Base-by-base conservation (phyloP, 2,113 vertebrate species). In the Engraulis encrasicolus region DNA sequence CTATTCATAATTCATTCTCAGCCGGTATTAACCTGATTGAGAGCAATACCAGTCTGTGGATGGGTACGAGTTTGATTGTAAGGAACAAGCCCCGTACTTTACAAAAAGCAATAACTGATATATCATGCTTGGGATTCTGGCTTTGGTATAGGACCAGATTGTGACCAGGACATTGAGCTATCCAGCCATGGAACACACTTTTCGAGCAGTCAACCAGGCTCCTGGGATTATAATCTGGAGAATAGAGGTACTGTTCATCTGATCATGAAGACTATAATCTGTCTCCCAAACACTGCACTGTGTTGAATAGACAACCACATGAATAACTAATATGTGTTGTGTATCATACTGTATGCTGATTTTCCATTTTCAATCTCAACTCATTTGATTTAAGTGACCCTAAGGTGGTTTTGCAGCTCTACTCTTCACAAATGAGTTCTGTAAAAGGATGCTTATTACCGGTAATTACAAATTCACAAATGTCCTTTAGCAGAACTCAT, bases 201-300 rank as follows among this genome's bases (percentile, higher is more conserved):
- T 97, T 89, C 94, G 89, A 89, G 95, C 95, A 38, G 94, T 97
- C 79, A 96, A 93, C 84, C 92, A 95, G 12, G 93, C 81, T 31
- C 89, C 96, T 0, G 96, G 97, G 80, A 89, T 96, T 83, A 90
- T 96, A 86, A 95, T 96, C 86, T 98, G 97, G 97, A 95, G 97
- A 86, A 91, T 97, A 66, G 97, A 98, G 96, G 97, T 98, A 86
- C 85, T 81, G 78, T 80, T 40, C 71, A 82, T 80, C 82, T 31
- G n/a, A n/a, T 20, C n/a, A n/a, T n/a, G n/a, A n/a, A n/a, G n/a
- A 58, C 54, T 6, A 58, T n/a, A 9, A 58, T 49, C 20, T 80
- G 78, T 50, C 38, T 49, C 38, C 15, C 27, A 0, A 31, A 31
- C 61, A 71, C 66, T 34, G 27, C 17, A 58, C 20, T 58, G 4